A percentile compares a stretch with the other conserved stretches of the same genome.
phyloP scores from a whole-genome alignment of 2,888 invertebrate genomes.

The Phrixothrix hirtus region DNA sequence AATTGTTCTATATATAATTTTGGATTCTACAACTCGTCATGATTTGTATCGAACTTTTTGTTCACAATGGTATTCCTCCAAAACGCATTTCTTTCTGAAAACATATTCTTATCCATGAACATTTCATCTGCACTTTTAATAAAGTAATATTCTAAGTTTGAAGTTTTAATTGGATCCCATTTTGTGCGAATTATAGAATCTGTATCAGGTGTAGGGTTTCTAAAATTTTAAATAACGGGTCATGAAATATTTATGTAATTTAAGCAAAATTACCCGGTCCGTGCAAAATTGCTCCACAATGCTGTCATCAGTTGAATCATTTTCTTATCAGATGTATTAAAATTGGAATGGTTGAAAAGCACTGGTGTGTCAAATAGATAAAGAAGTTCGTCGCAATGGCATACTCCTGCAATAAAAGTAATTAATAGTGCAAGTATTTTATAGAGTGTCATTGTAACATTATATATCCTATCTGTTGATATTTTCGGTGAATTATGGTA shows the following conservation, averaged over 20 bases:
- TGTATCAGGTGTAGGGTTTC: conserved; percentile 67
- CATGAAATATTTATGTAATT: no score
- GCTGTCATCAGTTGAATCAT: conserved; percentile 66
- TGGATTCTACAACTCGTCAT: no score
- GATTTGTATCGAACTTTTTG: no score
- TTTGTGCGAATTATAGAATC: conserved; percentile 53
- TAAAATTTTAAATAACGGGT: no score
- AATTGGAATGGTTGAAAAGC: no score
- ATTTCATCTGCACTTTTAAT: conserved; percentile 45
- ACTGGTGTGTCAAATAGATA: conserved; percentile 69
- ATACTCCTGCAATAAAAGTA: conserved; percentile 64
- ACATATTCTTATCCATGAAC: background rate
- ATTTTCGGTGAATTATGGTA: no score
- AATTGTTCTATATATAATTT: no score
- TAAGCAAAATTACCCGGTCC: conserved; percentile 71
- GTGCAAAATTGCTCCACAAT: conserved; percentile 78
- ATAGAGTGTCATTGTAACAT: no score
- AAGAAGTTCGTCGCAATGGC: conserved; percentile 82
- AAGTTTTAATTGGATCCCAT: conserved; percentile 64
- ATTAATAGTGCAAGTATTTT: no score
- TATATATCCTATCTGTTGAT: no score
- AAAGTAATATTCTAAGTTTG: conserved; percentile 60
- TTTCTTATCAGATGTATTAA: conserved; percentile 59
- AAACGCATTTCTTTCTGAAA: background rate
- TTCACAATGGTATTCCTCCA: no score